These are phyloP conservation scores for Geotrupes spiniger DNA, from an alignment of 2,888 invertebrate genomes.

Conservation along the genomic window DNA sequence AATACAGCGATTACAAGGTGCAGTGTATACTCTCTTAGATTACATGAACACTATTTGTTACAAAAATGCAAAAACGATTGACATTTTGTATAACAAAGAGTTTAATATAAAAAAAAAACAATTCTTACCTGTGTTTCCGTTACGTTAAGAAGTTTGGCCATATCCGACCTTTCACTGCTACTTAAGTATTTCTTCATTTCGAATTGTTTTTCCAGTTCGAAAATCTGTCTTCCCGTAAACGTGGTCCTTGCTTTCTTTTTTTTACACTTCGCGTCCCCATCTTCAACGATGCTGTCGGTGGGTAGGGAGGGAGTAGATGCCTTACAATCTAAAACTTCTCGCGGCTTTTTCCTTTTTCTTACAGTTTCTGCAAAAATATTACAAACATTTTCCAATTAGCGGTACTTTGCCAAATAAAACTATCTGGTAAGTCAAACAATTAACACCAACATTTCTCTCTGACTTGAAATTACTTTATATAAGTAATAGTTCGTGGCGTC, in stretches of 20 bases:
- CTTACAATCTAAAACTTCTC: slow-evolving; percentile 39
- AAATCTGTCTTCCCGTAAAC: slow-evolving; percentile 93
- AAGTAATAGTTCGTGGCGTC: too few species aligned
- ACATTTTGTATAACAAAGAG: too few species aligned
- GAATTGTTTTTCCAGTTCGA: slow-evolving; percentile 94
- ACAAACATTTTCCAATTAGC: too few species aligned
- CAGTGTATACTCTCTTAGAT: too few species aligned
- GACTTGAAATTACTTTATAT: too few species aligned
- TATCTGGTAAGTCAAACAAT: too few species aligned
- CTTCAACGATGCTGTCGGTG: slow-evolving; percentile 44
- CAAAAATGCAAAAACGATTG: too few species aligned
- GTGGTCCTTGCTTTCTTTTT: slow-evolving; percentile 91
- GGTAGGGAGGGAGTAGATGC: slow-evolving; percentile 40
- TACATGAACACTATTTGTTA: too few species aligned
- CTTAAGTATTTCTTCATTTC: slow-evolving; percentile 95
- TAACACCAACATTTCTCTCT: too few species aligned
- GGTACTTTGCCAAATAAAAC: too few species aligned
- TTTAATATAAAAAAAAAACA: not conserved
- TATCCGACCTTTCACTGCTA: slow-evolving; percentile 89
- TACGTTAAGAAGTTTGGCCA: slow-evolving; percentile 90
- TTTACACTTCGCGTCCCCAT: slow-evolving; percentile 55
- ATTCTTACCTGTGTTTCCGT: slow-evolving; percentile 90
- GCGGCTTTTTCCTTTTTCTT: slow-evolving; percentile 44
- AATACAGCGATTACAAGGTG: too few species aligned
- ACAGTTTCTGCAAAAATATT: slow-evolving; percentile 38